These are phyloP conservation scores for Cartodere bifasciata DNA, from an alignment of 2,888 invertebrate species.

Conservation along the genomic window DNA sequence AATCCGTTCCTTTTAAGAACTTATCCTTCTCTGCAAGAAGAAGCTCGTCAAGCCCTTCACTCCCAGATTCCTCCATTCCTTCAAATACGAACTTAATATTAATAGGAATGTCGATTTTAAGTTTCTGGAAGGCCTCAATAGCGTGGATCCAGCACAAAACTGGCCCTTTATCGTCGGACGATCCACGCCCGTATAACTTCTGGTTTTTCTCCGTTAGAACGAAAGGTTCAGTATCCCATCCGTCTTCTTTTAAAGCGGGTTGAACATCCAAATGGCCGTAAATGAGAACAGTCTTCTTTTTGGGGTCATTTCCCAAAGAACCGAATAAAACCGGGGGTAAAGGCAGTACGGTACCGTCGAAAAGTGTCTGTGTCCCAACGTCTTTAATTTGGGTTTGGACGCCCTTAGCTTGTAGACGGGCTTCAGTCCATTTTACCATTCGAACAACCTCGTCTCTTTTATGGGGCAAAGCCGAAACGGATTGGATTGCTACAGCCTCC, in stretches of 20 bases:
- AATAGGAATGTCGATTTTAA: conserved; percentile 48
- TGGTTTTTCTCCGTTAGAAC: conserved; percentile 74
- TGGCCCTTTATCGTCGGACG: conserved; percentile 86
- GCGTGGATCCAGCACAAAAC: conserved; percentile 94
- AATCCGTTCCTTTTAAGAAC: conserved; percentile 77
- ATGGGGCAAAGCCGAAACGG: conserved; percentile 87
- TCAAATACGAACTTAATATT: conserved; percentile 87
- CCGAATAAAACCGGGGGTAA: conserved; percentile 81
- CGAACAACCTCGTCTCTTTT: conserved; percentile 64
- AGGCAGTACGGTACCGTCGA: conserved; percentile 57
- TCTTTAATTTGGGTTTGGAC: conserved; percentile 24
- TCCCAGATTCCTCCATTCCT: conserved; percentile 98
- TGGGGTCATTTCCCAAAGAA: conserved; percentile 62
- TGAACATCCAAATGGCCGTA: conserved; percentile 99
- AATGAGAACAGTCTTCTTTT: conserved; percentile 85
- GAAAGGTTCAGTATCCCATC: conserved; percentile 95
- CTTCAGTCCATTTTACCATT: conserved; percentile 77
- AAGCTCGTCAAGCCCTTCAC: conserved; percentile 85
- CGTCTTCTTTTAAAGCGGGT: conserved; percentile 84
- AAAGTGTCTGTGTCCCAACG: conserved; percentile 61
- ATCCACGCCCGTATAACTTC: conserved; percentile 50
- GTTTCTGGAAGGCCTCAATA: conserved; percentile 71
- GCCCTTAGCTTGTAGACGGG: conserved; percentile 41
- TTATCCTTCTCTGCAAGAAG: conserved; percentile 56
- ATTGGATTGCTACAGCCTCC: conserved; percentile 84